Base-by-base conservation (phyloP, 2,113 vertebrate genomes). In the Mobula birostris region DNA sequence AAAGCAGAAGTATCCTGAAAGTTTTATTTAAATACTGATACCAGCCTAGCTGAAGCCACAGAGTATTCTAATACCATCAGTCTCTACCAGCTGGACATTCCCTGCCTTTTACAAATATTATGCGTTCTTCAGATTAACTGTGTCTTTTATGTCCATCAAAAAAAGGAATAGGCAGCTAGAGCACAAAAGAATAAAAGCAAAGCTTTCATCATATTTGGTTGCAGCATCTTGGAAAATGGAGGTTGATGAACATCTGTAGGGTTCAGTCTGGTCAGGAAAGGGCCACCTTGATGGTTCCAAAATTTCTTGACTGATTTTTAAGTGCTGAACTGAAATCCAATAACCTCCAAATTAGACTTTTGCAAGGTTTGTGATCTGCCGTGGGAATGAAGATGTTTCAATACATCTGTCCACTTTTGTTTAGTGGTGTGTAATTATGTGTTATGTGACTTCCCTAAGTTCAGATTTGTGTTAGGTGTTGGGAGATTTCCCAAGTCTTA, bases 121-220 rank as follows among this genome's bases (percentile, higher is more conserved):
- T 90, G 29, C 68, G 63, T 93, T 74, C 70, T 40, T 90, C 29
- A 66, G 68, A 74, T 93, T 93, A 72, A 27, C 27, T 92, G 87
- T 72, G 36, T 40, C 68, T 93, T 93, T 93, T 74, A 74, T 72
- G 15, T 40, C 66, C 68, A 74, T 74, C 21, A 27, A 74, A 29
- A 29, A 76, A 93, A 93, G 24, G 66, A 66, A 56, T 70, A 36
- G 32, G 91, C 70, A 93, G 36, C 70, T 74, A 19, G 14, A 72
- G 90, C n/a, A 93, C 24, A 93, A 93, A 92, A 87, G n/a, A 79
- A 79, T 79, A 15, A 79, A 83, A 83, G 80, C 40, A 58, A 24
- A 29, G 85, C 85, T 90, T 90, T 85, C 56, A 29, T 85, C 27
- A 48, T 85, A 58, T 85, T 48, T 61, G 82, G 82, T 56, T 58